Base-by-base conservation (phyloP, 2,797 vertebrate genomes). In the Rhinichthys osculus region DNA sequence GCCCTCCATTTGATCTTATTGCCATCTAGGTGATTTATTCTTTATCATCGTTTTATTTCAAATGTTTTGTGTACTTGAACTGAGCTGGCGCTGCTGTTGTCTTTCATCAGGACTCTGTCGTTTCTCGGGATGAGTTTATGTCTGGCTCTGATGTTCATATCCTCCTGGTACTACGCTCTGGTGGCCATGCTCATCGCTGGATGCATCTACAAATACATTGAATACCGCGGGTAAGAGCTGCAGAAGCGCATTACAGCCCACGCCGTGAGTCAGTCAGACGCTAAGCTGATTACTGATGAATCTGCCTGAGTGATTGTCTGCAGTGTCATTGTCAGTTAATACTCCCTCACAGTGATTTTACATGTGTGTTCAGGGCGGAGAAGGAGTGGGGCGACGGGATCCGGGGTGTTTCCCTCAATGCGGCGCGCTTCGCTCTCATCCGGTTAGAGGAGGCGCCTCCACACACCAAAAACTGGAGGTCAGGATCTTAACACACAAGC, bases 401-500 rank as follows among this genome's bases (percentile, higher is more conserved):
- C 89, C 91, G 97, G 0, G 98, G 98, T 0, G 91, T 99, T 76
- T 99, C 98, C 0, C 95, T 99, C 9, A 99, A 98, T 0, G 98
- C 98, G 0, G 98, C 98, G 52, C 97, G 97, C 81, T 99, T 96
- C 0, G 98, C 98, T 84, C 95, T 99, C 44, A 96, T 98, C 87
- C 96, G 97, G 3, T 94, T 99, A 9, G 98, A 99, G 89, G 97
- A 98, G 0, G 96, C 97, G 0, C 96, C 97, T 0, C 97, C 96
- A 14, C 98, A 99, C 93, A 99, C 98, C 23, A 99, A 99, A 93
- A 99, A 99, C 94, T 99, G 98, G 98, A 97, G 98, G 98, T 98
- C 92, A 90, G 88, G 67, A 14, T 62, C 59, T 30, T 3, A 13
- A 30, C 8, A 35, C 78, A 50, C 62, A 50, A 67, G 27, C 62